Conservation (phyloP, 92 coral and sea anemone genomes). For the Blastomussa wellsi region DNA sequence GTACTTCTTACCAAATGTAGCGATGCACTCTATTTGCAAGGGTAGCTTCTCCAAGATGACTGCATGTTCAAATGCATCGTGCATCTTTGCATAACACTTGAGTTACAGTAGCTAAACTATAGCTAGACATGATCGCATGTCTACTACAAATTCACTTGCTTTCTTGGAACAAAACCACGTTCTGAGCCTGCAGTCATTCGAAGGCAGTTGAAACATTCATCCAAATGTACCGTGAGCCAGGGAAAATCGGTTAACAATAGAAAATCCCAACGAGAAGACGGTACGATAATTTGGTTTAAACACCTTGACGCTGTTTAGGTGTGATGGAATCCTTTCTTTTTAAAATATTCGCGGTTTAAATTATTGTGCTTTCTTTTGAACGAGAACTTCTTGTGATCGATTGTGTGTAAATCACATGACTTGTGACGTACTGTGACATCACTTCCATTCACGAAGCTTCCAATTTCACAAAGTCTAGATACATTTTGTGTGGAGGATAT, state of each 20-base stretch:
- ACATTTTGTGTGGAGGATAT: background rate
- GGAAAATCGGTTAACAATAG: background rate
- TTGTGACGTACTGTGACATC: slow-evolving; percentile 34
- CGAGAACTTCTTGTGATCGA: no score
- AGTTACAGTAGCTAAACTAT: slow-evolving; percentile 4
- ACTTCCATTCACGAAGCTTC: background rate
- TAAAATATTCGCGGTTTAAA: background rate
- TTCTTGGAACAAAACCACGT: slow-evolving; percentile 31
- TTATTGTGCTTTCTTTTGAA: background rate
- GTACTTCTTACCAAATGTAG: slow-evolving; percentile 82
- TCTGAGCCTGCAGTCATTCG: slow-evolving; percentile 53
- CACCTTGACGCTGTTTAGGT: background rate
- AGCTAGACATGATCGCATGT: slow-evolving; percentile 12
- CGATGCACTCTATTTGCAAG: slow-evolving; percentile 94
- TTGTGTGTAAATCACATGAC: slow-evolving; percentile 23
- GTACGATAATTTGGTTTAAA: background rate
- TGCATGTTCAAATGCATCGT: slow-evolving; percentile 99
- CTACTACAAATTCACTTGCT: background rate
- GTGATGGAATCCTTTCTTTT: background rate
- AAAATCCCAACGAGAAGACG: background rate
- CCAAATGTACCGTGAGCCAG: no score
- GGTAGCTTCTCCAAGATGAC: slow-evolving; percentile 94
- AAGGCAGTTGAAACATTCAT: slow-evolving; percentile 4
- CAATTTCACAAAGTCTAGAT: background rate
- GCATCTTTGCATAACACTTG: slow-evolving; percentile 73